A percentile compares a stretch with the other conserved stretches of the same genome.
These are phyloP conservation scores for Acipenser transmontanus DNA, from an alignment of 2,797 vertebrate species.

Conservation along the genomic window DNA sequence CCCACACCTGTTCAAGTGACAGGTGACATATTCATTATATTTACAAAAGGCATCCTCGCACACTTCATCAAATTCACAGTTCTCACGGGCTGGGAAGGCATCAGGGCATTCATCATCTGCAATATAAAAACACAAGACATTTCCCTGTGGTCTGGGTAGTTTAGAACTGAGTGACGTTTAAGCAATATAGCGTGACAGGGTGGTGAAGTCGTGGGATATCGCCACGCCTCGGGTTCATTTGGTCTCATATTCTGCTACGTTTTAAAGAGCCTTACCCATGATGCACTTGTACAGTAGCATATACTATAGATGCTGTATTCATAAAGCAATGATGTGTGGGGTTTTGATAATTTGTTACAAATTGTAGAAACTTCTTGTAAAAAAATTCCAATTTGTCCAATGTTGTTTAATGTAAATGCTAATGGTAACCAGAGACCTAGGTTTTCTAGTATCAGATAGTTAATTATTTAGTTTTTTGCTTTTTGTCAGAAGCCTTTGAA, in stretches of 20 bases:
- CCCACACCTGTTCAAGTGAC: conserved; percentile 35
- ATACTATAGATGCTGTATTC: background rate
- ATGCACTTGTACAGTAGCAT: background rate
- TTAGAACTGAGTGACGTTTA: background rate
- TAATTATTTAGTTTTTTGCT: too few species aligned
- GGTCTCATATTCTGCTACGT: background rate
- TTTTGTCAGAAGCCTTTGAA: too few species aligned
- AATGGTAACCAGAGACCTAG: too few species aligned
- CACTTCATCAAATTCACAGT: conserved; percentile 35
- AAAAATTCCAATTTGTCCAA: too few species aligned
- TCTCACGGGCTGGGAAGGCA: conserved; percentile 30
- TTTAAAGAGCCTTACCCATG: background rate
- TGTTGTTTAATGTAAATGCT: too few species aligned
- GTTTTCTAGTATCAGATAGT: too few species aligned
- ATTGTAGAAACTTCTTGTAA: too few species aligned
- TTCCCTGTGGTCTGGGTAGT: background rate
- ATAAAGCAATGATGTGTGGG: background rate
- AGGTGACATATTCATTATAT: conserved; percentile 36
- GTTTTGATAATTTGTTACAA: too few species aligned
- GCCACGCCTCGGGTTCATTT: background rate
- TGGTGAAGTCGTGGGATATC: background rate
- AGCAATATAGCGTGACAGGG: background rate
- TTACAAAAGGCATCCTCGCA: conserved; percentile 35
- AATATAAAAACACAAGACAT: background rate
- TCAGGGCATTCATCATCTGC: conserved; percentile 37